Conservation (phyloP, 2,888 invertebrate species). For the Brenthis ino region DNA sequence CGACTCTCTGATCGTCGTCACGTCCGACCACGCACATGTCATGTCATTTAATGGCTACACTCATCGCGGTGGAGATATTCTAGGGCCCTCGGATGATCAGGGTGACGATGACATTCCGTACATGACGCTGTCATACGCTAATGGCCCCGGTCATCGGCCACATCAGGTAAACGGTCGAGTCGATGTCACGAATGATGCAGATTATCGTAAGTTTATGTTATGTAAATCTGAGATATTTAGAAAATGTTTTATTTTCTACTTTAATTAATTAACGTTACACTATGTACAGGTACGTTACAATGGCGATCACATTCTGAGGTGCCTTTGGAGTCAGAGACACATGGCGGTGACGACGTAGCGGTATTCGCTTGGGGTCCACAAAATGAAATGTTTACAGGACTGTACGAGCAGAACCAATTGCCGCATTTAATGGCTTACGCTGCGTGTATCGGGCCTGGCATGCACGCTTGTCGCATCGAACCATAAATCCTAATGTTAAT, state of each 20-base stretch:
- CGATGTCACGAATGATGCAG: constrained; percentile 63
- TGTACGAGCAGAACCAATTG: constrained; percentile 89
- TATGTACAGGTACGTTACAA: constrained; percentile 43
- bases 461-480: constrained; percentile 54
- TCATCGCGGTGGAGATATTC: constrained; percentile 69
- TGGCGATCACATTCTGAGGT: constrained; percentile 69
- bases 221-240: background rate
- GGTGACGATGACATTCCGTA: constrained; percentile 79
- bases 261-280: background rate
- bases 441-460: constrained; percentile 84
- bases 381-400: constrained; percentile 88
- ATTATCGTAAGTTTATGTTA: constrained; percentile 48
- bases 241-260: background rate
- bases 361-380: constrained; percentile 88
- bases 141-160: constrained; percentile 82
- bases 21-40: constrained; percentile 89
- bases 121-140: constrained; percentile 84
- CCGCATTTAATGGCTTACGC: constrained; percentile 89
- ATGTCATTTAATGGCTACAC: constrained; percentile 87
- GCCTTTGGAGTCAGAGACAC: constrained; percentile 84
- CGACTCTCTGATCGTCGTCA: constrained; percentile 90
- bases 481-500: background rate
- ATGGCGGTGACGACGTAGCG: constrained; percentile 90
- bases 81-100: constrained; percentile 64
- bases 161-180: constrained; percentile 61